Percentiles rank a stretch among this genome's conserved stretches.
Conservation (phyloP, 2,113 vertebrate species). For the Labeo catla region DNA sequence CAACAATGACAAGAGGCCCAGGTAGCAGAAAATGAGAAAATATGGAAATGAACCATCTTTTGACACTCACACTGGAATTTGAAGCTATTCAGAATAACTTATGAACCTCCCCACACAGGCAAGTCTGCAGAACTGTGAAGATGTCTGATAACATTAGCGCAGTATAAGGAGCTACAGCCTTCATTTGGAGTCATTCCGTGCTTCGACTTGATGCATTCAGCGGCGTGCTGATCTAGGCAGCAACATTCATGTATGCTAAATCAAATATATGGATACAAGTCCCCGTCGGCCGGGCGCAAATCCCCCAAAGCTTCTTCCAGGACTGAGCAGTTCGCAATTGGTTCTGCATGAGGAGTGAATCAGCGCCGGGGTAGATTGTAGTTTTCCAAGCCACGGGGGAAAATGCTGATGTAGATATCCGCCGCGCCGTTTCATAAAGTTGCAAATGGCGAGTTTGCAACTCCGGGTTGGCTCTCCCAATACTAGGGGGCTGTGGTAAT, state of each 20-base stretch:
- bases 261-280: slow-evolving; percentile 57
- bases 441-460: slow-evolving; percentile 68
- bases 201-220: slow-evolving; percentile 10
- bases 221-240: slow-evolving; percentile 48
- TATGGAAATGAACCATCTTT: slow-evolving; percentile 49
- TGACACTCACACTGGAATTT: slow-evolving; percentile 29
- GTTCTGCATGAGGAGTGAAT: slow-evolving; percentile 40
- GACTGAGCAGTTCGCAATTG: slow-evolving; percentile 39
- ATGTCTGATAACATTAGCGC: slow-evolving; percentile 50
- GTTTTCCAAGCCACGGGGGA: slow-evolving; percentile 22
- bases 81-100: slow-evolving; percentile 37
- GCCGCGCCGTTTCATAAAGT: slow-evolving; percentile 68
- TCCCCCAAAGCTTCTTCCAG: slow-evolving; percentile 38
- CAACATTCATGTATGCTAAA: slow-evolving; percentile 55
- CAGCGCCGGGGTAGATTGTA: slow-evolving; percentile 25
- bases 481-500: slow-evolving; percentile 67
- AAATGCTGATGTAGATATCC: slow-evolving; percentile 54
- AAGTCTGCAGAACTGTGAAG: slow-evolving; percentile 42
- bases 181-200: slow-evolving; percentile 43
- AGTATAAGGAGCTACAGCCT: slow-evolving; percentile 24
- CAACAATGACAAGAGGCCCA: slow-evolving; percentile 38
- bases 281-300: slow-evolving; percentile 40
- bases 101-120: slow-evolving; percentile 25
- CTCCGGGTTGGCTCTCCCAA: slow-evolving; percentile 57
- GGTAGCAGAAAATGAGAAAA: slow-evolving; percentile 48